phyloP scores from a whole-genome alignment of 2,888 invertebrate species.

The Nemoura dubitans region DNA sequence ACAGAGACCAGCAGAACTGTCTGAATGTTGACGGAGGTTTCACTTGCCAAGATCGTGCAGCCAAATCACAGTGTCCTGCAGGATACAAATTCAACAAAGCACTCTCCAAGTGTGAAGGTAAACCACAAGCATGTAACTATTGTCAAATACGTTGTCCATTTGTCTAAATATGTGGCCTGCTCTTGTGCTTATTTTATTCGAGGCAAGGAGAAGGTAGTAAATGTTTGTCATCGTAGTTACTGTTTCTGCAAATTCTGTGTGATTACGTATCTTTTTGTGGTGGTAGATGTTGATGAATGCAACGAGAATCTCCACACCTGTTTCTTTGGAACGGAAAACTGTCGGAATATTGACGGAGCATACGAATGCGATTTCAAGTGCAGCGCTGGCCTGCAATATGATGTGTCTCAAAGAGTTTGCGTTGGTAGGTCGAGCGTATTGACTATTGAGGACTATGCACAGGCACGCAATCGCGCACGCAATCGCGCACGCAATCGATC shows the following conservation, averaged over 20 bases:
- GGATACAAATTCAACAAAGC: slow-evolving; percentile 57
- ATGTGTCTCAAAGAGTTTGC: slow-evolving; percentile 55
- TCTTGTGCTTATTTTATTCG: not conserved
- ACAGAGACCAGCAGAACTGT: slow-evolving; percentile 72
- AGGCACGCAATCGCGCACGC: no score
- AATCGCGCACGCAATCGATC: no score
- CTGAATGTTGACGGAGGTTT: slow-evolving; percentile 76
- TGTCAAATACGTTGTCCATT: no score
- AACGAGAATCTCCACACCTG: slow-evolving; percentile 64
- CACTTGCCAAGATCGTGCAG: slow-evolving; percentile 67
- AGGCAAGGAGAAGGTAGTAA: not conserved
- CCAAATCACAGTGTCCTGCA: slow-evolving; percentile 56
- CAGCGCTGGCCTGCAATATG: slow-evolving; percentile 56
- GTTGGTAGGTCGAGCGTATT: slow-evolving; percentile 54
- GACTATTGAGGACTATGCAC: no score
- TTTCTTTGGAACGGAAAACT: slow-evolving; percentile 56
- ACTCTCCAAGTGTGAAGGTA: slow-evolving; percentile 54
- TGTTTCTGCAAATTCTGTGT: no score
- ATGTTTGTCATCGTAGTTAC: no score
- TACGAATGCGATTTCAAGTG: slow-evolving; percentile 61
- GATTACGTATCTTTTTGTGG: no score
- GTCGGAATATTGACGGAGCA: slow-evolving; percentile 62
- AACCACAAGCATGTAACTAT: not conserved
- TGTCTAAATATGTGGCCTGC: no score
- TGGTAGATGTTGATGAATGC: slow-evolving; percentile 76